Base-by-base conservation (phyloP, 2,888 invertebrate species). In the Willowsia nigromaculata region DNA sequence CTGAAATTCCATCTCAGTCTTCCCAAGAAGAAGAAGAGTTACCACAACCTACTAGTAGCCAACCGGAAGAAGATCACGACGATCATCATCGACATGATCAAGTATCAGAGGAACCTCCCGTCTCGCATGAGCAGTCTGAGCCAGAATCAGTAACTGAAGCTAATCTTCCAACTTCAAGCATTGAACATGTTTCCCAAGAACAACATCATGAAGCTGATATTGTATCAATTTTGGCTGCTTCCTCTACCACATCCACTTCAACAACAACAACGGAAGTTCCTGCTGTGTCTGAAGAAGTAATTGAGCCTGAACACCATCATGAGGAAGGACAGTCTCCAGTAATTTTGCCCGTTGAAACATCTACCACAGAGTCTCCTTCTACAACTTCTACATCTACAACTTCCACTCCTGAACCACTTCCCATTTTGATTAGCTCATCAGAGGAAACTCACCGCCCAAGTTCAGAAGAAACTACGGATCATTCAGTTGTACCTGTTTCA, bases 1-100 rank as follows among this genome's bases (percentile, higher is more conserved):
- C 91, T 80, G 91, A 93, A 90, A 53, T 93, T 47, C 85, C 91
- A 5, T n/a, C n/a, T n/a, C n/a, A n/a, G n/a, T n/a, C n/a, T n/a
- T n/a, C n/a, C n/a, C n/a, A n/a, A n/a, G 47, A 74, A 40, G 37
- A 18, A 40, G 2, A 25, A 9, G 25, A 62, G 11, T 3, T 30
- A 33, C 27, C 62, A 13, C 81, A 37, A 47, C 47, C 71, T 7
- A n/a, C 40, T 3, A n/a, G 2, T 2, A 40, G 40, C 9, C 62
- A 86, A 33, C 76, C 53, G 11, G 62, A 78, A 37, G 56, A 37
- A 27, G 43, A 40, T 2, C 18, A 50, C 13, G 33, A 59, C 13
- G 6, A 27, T 30, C 18, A 76, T 15, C 74, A 84, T 59, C 74
- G 65, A 1, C 76, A 56, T 25, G 59, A 78, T 9, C 22, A 18